Percentiles rank a stretch among this genome's conserved stretches.
phyloP scores from a whole-genome alignment of 2,888 invertebrate genomes.

The Philonicus albiceps region DNA sequence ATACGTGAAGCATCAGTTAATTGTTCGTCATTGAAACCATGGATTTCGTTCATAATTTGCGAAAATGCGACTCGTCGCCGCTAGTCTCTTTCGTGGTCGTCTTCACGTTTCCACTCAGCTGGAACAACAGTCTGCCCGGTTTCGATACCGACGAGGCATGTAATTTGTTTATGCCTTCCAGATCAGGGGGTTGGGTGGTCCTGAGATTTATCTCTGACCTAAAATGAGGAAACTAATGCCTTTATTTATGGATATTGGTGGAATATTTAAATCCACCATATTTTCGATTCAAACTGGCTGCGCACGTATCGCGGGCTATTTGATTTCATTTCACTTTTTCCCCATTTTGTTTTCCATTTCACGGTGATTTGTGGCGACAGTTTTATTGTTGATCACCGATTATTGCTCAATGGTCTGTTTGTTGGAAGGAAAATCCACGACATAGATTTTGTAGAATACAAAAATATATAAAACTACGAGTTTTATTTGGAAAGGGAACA shows the following conservation, averaged over 20 bases:
- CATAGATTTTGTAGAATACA: not conserved
- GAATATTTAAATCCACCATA: conserved; percentile 46
- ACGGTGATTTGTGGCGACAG: conserved; percentile 37
- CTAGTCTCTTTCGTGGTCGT: not conserved
- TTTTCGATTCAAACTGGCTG: conserved; percentile 24
- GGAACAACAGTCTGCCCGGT: not conserved
- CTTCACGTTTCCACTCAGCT: not conserved
- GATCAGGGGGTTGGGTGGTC: conserved; percentile 24
- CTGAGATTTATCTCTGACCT: conserved; percentile 27
- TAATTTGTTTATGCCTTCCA: conserved; percentile 23
- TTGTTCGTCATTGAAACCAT: conserved; percentile 21
- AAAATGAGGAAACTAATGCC: conserved; percentile 42
- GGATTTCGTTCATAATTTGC: conserved; percentile 15
- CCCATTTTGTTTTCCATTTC: conserved; percentile 24
- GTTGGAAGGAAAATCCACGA: conserved; percentile 16
- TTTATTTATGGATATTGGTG: conserved; percentile 45
- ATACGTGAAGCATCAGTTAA: not conserved
- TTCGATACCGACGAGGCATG: not conserved
- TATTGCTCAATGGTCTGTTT: conserved; percentile 34
- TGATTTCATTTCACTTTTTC: conserved; percentile 30
- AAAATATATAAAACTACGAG: not conserved
- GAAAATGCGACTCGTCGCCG: not conserved
- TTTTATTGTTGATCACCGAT: conserved; percentile 29
- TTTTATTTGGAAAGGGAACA: not conserved
- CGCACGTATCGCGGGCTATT: conserved; percentile 12